These are phyloP conservation scores for Dipodomys spectabilis DNA, from an alignment of 2,113 vertebrate genomes.

Conservation along the genomic window DNA sequence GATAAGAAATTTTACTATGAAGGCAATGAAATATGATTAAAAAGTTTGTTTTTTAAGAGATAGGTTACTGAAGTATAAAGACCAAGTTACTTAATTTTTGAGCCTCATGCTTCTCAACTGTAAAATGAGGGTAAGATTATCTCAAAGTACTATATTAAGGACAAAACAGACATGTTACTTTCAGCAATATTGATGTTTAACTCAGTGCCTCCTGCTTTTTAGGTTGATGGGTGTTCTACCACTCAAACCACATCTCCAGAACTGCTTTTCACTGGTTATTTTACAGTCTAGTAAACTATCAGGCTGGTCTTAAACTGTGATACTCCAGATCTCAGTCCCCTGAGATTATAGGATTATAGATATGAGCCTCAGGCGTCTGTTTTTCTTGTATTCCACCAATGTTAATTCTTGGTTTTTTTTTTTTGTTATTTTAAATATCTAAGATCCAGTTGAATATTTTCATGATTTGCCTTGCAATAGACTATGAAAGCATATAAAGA, in stretches of 20 bases:
- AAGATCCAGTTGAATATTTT: background rate
- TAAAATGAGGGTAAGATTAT: slow-evolving; percentile 7
- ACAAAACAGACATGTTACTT: background rate
- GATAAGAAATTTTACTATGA: slow-evolving; percentile 7
- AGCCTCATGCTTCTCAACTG: background rate
- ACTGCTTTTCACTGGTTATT: no score
- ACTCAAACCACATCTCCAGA: no score
- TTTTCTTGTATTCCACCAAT: background rate
- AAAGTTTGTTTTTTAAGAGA: background rate
- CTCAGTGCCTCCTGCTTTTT: no score
- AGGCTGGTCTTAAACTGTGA: no score
- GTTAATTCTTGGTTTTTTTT: background rate
- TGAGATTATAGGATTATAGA: no score
- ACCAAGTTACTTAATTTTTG: slow-evolving; percentile 7
- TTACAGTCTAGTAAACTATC: no score
- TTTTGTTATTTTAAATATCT: slow-evolving; percentile 5
- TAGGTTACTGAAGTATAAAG: background rate
- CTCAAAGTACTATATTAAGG: background rate
- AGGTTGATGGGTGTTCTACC: no score
- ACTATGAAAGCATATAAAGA: background rate
- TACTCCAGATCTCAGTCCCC: no score
- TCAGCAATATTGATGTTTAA: no score
- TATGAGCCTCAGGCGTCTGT: no score
- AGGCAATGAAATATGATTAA: background rate
- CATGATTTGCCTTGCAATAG: background rate